These are phyloP conservation scores for Cuculus canorus DNA, from an alignment of 2,797 vertebrate genomes.

Conservation along the genomic window DNA sequence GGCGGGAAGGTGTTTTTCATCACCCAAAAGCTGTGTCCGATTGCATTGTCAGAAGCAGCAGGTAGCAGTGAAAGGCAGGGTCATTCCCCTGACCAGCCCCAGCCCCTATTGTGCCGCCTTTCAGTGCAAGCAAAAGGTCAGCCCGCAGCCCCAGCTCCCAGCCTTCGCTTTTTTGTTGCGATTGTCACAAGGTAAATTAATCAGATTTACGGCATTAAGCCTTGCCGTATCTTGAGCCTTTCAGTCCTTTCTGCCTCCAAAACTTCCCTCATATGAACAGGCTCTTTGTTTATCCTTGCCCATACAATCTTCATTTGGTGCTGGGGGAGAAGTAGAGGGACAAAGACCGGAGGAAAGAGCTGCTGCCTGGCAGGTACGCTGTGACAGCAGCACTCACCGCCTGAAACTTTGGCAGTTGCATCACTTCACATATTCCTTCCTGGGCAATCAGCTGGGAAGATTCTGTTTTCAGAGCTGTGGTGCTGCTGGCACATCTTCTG, in stretches of 20 bases:
- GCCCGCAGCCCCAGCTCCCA: conserved; percentile 82
- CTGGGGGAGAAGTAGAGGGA: background rate
- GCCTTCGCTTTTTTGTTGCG: conserved; percentile 80
- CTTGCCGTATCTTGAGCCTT: conserved; percentile 72
- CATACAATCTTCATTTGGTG: conserved; percentile 19
- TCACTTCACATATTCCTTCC: background rate
- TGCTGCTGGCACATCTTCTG: background rate
- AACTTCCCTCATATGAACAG: conserved; percentile 41
- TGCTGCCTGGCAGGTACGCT: background rate
- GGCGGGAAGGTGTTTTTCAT: conserved; percentile 83
- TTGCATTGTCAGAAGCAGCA: conserved; percentile 93
- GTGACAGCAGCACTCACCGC: accelerated
- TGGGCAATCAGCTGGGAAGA: background rate
- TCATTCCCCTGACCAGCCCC: conserved; percentile 74
- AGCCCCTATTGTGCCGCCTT: conserved; percentile 79
- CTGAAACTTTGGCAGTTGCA: background rate
- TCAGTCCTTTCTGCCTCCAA: conserved; percentile 61
- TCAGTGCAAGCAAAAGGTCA: conserved; percentile 88
- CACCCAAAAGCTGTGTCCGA: conserved; percentile 91
- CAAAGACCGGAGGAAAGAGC: background rate
- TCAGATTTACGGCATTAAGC: conserved; percentile 79
- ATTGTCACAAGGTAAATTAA: conserved; percentile 84
- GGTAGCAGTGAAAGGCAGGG: conserved; percentile 88
- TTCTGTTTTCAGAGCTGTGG: background rate
- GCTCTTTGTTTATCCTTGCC: conserved; percentile 61